Evolutionary conservation across 2,797 vertebrate genomes (phyloP).

Genomic region (Neopelma chrysocephalum): DNA sequence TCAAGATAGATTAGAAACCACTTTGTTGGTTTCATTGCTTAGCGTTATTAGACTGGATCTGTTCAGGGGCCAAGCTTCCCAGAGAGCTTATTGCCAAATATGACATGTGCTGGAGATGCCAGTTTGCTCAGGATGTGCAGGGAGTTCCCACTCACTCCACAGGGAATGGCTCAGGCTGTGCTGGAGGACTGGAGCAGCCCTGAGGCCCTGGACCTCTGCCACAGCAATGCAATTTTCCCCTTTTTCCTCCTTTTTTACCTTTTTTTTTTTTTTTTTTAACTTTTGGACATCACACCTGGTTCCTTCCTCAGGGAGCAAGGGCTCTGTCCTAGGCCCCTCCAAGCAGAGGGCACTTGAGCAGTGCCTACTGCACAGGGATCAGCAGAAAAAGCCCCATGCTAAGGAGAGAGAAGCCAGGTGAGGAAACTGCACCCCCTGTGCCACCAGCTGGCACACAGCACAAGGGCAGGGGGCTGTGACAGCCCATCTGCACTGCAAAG

Average conservation of each 20-base stretch:
- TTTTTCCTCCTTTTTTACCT: too few relatives aligned
- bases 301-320: not conserved
- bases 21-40: not conserved
- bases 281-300: not conserved
- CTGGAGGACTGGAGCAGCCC: not conserved
- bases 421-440: not conserved
- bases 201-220: not conserved
- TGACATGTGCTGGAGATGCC: not conserved
- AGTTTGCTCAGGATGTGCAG: not conserved
- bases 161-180: not conserved
- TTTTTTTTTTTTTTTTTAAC: not conserved
- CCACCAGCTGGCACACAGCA: accelerated
- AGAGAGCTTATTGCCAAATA: not conserved
- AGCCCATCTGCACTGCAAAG: not conserved
- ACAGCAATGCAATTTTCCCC: accelerated
- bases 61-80: not conserved
- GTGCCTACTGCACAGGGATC: not conserved
- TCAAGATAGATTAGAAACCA: not conserved
- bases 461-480: accelerated
- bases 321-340: not conserved
- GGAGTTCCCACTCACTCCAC: not conserved
- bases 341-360: not conserved
- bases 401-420: not conserved
- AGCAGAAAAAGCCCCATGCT: not conserved
- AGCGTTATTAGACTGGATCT: not conserved